These are phyloP conservation scores for Cataglyphis cursor DNA, from an alignment of 2,888 invertebrate genomes.

Conservation along the genomic window DNA sequence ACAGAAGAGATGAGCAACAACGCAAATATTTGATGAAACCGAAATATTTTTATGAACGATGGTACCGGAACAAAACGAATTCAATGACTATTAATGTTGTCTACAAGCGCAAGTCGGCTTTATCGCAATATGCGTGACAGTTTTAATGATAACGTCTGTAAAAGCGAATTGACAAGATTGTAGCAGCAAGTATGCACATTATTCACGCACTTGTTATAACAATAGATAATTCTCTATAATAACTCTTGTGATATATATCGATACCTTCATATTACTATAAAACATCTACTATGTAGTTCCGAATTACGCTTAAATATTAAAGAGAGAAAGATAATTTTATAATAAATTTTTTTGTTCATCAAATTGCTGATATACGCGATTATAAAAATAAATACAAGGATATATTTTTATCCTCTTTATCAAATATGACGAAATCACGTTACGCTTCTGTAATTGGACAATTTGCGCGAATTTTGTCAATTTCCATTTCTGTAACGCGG, in stretches of 20 bases:
- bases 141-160: slow-evolving; percentile 25
- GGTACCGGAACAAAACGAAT: not conserved
- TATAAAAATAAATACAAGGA: not conserved
- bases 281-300: not conserved
- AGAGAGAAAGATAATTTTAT: not conserved
- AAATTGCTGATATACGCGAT: not conserved
- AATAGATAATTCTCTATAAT: slow-evolving; percentile 25
- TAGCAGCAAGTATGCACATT: slow-evolving; percentile 19
- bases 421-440: not conserved
- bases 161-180: not conserved
- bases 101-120: slow-evolving; percentile 3
- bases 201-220: slow-evolving; percentile 37
- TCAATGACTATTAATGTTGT: slow-evolving; percentile 22
- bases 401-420: not conserved
- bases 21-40: not conserved
- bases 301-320: slow-evolving; percentile 7
- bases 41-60: slow-evolving; percentile 16
- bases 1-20: not conserved
- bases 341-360: not conserved
- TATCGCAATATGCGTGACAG: slow-evolving; percentile 2
- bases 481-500: not conserved
- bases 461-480: slow-evolving; percentile 4
- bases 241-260: slow-evolving; percentile 16
- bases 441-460: slow-evolving; percentile 4
- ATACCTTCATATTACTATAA: slow-evolving; percentile 17